Evolutionary conservation across 2,113 vertebrate species (phyloP), one percentile per base, ranked within the genome.

Genomic region (Thalassoma bifasciatum): DNA sequence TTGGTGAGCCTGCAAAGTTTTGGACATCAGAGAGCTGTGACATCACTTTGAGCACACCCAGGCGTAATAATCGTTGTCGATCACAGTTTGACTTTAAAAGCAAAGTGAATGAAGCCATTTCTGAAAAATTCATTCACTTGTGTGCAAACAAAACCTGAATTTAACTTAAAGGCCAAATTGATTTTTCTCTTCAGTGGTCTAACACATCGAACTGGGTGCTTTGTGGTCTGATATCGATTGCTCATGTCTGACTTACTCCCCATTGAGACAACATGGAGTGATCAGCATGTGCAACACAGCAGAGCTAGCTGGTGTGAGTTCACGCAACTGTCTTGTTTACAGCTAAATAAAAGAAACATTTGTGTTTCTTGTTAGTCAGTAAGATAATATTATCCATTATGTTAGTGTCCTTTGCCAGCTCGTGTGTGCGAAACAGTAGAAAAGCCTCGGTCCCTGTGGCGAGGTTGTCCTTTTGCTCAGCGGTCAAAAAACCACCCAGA

Each of bases 351-450:
- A n/a, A 10, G 8, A 47, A 47, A 8, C 1, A 9, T 5, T 16
- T 12, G 9, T 12, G 23, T 54, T 30, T 24, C 36, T 17, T 36
- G n/a, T 2, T 61, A 10, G 16, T n/a, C 7, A 30, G 9, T 23
- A 16, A 3, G 1, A 6, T 51, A 8, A 19, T 50, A 21, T 10
- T 8, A 0, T 1, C 26, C 1, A 79, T 26, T 0, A 92, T 92
- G 91, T 76, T 88, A 2, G 60, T 22, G 13, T 72, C 73, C 0
- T 54, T 71, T 10, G 79, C 72, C 12, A 46, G 53, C 13, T 81
- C 59, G 40, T 88, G 75, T 1, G 13, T 21, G 30, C 62, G 89
- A 37, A 66, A 69, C 26, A 74, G 84, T 53, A 56, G 68, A 47
- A 83, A 16, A 60, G 14, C 72, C 19, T 67, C 62, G 7, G 34